These are phyloP conservation scores for Poeciliopsis gracilis DNA, from an alignment of 2,797 vertebrate species.

Conservation along the genomic window DNA sequence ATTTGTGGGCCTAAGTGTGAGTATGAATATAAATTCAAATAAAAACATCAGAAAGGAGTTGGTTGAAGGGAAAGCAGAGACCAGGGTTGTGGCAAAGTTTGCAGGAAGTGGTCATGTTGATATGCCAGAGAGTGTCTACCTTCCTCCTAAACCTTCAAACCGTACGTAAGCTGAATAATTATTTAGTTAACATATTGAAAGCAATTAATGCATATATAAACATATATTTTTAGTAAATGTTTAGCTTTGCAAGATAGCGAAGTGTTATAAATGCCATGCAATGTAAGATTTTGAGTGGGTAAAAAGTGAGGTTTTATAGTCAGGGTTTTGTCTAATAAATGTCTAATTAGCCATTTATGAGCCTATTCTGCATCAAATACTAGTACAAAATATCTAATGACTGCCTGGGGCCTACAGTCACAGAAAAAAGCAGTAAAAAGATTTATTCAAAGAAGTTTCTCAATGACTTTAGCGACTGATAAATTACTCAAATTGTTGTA, in stretches of 20 bases:
- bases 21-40: not conserved
- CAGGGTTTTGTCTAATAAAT: not conserved
- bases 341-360: constrained; percentile 3
- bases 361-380: not conserved
- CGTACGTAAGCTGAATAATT: not conserved
- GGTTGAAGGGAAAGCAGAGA: not conserved
- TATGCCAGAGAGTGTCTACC: not conserved
- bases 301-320: not conserved
- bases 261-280: not conserved
- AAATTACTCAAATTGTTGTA: constrained; percentile 6
- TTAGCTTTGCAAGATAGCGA: not conserved
- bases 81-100: not conserved
- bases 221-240: not conserved
- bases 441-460: not conserved
- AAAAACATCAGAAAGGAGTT: not conserved
- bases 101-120: not conserved
- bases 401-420: not conserved
- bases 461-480: not conserved
- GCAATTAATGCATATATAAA: not conserved
- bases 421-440: constrained; percentile 7
- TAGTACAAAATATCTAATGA: not conserved
- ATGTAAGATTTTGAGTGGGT: not conserved
- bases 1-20: not conserved
- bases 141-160: not conserved
- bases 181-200: not conserved